These are phyloP conservation scores for Ganaspis brasiliensis DNA, from an alignment of 2,888 invertebrate genomes.

Conservation along the genomic window DNA sequence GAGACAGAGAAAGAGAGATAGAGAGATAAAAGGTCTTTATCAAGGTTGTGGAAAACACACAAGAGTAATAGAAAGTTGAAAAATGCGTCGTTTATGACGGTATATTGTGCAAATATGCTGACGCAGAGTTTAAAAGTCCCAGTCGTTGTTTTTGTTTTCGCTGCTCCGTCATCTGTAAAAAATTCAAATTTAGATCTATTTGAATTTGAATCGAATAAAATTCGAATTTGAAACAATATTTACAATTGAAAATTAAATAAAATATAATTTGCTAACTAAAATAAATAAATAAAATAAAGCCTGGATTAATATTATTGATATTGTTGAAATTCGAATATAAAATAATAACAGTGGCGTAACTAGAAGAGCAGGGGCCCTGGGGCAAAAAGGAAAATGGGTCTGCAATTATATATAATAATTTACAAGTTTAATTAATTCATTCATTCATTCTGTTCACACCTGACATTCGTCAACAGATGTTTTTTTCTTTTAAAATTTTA, in stretches of 20 bases:
- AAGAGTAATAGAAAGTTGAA: slow-evolving; percentile 46
- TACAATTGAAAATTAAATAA: no score
- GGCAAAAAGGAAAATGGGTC: no score
- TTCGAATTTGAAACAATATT: no score
- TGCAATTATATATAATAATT: no score
- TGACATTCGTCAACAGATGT: no score
- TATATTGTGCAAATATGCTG: slow-evolving; percentile 84
- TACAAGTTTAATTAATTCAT: no score
- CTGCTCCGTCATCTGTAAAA: slow-evolving; percentile 93
- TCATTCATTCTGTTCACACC: no score
- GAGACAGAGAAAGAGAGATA: background rate
- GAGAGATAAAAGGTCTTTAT: slow-evolving; percentile 16
- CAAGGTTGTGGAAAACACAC: slow-evolving; percentile 11
- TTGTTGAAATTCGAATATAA: no score
- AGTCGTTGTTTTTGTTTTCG: slow-evolving; percentile 96
- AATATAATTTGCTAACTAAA: background rate
- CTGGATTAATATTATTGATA: no score
- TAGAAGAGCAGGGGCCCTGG: no score
- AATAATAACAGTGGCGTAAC: no score
- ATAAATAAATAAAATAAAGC: slow-evolving; percentile 3
- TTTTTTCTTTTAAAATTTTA: no score
- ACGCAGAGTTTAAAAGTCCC: slow-evolving; percentile 91
- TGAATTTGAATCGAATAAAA: slow-evolving; percentile 35
- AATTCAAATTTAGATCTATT: background rate
- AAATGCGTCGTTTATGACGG: slow-evolving; percentile 68